Evolutionary conservation across 2,113 vertebrate genomes (phyloP), one percentile per base, ranked within the genome.

Genomic region (Orientallactaga bullata): DNA sequence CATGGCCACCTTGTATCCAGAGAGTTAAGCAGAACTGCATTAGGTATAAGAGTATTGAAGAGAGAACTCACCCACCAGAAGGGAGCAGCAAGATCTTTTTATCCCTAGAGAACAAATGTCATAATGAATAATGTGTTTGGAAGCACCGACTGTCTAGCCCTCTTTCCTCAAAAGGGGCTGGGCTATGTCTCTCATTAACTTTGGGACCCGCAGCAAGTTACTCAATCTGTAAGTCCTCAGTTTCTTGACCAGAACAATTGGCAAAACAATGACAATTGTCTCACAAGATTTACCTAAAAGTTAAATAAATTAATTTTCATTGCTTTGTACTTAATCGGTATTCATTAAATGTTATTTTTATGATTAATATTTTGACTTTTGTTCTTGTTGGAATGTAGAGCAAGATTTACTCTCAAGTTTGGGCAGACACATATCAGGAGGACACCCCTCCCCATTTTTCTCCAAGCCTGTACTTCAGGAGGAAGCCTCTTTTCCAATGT

Each of bases 251-350:
- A 37, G 9, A 77, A 93, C 77, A 87, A 90, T 39, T 18, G 35
- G 28, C 23, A 60, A 42, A 13, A 74, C 61, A 66, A 63, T 37
- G 20, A 51, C 2, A 30, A 76, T 81, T 63, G 15, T 20, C 55
- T 82, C 71, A n/a, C 7, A 84, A 66, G 4, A 39, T 47, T 88
- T 65, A n/a, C 73, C 7, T 60, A 78, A 88, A 91, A 65, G 21
- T 66, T 84, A 61, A 69, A 72, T 63, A 65, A 86, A 77, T 55
- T 32, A 90, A 91, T 95, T 39, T 21, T 74, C 79, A 78, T 17
- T 74, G 2, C 26, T n/a, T 7, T n/a, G 11, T 24, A n/a, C 71
- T 15, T 66, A 84, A 65, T 32, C 58, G 66, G 21, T 16, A 79
- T 72, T 73, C 20, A 6, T 15, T 77, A 77, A 77, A 21, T 55